Base-by-base conservation (phyloP, 2,797 vertebrate species). In the Cuculus canorus region DNA sequence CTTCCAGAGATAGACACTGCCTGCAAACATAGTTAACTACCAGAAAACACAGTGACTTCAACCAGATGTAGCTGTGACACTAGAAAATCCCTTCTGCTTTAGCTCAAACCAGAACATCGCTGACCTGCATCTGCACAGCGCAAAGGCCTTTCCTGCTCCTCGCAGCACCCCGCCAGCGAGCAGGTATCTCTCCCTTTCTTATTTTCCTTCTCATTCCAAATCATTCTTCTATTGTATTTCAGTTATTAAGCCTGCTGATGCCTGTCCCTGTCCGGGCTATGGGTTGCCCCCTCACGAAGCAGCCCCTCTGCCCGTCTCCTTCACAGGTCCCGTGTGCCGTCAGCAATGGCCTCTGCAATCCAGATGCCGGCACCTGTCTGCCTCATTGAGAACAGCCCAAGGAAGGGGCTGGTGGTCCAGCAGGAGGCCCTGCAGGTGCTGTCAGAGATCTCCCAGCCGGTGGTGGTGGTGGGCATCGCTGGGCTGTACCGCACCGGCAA, bases 401-500 rank as follows among this genome's bases (percentile, higher is more conserved):
- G 1, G 13, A 32, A 13, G 48, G 50, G 57, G 21, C 57, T 82
- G 47, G 52, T 8, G 61, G 52, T 65, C 15, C 61, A 5, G 30
- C 52, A 14, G 35, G 33, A 75, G 22, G 60, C 60, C 10, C 70
- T 73, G 70, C 12, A 5, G 82, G 16, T 66, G 61, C 52, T 84
- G 30, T 47, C 70, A 5, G 10, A 11, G 33, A 9, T 84, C 35
- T 41, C 17, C 2, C 65, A 97, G 68, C 96, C 97, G 2, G n/a
- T 96, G 39, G 96, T 97, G 28, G 96, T 97, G 48, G 96, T 97
- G 71, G 95, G 95, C 2, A 93, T 97, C 1, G 72, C 95, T 13
- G 97, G 97, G 25, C 94, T 61, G 39, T 97, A 95, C 56, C 93
- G 94, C 65, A 96, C 95, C 0, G 97, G 70, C 82, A 97, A 97